Evolutionary conservation across 2,888 invertebrate species (phyloP), one percentile per base, ranked within the genome.

Genomic region (Epinotia ramella): DNA sequence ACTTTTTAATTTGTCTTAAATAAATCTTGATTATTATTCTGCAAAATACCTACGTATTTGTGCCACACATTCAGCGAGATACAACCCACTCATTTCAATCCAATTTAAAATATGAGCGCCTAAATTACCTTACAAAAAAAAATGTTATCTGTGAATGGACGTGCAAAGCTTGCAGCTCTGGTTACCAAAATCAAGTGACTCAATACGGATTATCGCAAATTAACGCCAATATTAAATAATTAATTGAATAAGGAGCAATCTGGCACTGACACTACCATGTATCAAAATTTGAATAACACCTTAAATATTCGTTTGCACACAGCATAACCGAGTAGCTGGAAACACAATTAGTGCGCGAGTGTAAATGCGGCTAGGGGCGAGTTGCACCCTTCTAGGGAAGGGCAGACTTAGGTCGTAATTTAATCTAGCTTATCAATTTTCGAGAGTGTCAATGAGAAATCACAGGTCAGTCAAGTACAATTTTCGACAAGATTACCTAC

Each of bases 331-430:
- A 85, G 84, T 84, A 88, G 86, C 87, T 86, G 84, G 85, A 88
- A 90, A 92, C 89, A 90, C 89, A 92, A 93, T 93, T 93, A 93
- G 92, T 84, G 86, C 76, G 86, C 80, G 87, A 84, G 91, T 91
- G 91, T 90, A 89, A 89, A 90, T 89, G 87, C 84, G 88, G 86
- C 83, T 83, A 73, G 71, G 73, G 76, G 80, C 78, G 80, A 79
- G 70, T 87, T 92, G 93, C 92, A 91, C 92, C 92, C 91, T 80
- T 24, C 6, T 84, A 87, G 86, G 78, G 86, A 79, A 78, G 88
- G 66, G 53, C 65, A 7, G 13, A 16, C 56, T 56, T 67, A 67
- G 67, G 9, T 33, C 7, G 7, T 18, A 28, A 60, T 20, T 53
- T 33, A 53, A 33, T 18, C 44, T 60, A 60, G 28, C 28, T 11